Percentiles rank a stretch among this genome's conserved stretches.
These are phyloP conservation scores for Homalodisca vitripennis DNA, from an alignment of 1,140 invertebrate species.

Conservation along the genomic window DNA sequence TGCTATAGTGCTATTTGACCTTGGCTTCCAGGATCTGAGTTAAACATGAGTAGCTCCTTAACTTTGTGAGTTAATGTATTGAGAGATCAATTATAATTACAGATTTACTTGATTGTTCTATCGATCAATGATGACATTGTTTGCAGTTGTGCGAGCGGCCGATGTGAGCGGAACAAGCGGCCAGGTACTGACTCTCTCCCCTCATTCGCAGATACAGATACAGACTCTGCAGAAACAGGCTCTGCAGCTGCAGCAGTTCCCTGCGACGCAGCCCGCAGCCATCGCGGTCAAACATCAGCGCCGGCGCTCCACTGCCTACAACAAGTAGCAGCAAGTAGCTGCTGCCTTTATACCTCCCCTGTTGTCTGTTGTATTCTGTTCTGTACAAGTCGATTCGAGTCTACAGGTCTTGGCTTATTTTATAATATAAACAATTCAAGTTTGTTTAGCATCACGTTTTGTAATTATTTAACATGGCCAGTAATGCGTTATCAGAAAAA, in stretches of 20 bases:
- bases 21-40: too few relatives aligned
- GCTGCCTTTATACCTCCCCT: too few relatives aligned
- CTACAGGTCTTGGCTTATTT: background rate
- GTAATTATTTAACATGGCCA: background rate
- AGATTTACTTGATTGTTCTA: too few relatives aligned
- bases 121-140: too few relatives aligned
- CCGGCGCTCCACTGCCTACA: background rate
- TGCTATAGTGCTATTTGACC: too few relatives aligned
- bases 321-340: background rate
- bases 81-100: too few relatives aligned
- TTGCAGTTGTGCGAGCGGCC: background rate
- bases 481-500: background rate
- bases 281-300: slow-evolving; percentile 10
- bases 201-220: slow-evolving; percentile 13
- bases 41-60: too few relatives aligned
- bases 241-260: slow-evolving; percentile 11
- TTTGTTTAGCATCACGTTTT: background rate
- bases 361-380: too few relatives aligned
- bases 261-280: background rate
- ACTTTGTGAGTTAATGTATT: too few relatives aligned
- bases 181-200: slow-evolving; percentile 10
- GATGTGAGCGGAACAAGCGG: background rate
- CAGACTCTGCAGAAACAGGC: slow-evolving; percentile 16
- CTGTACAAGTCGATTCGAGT: too few relatives aligned
- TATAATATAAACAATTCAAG: background rate